Percentiles rank a stretch among this genome's conserved stretches.
phyloP scores from a whole-genome alignment of 2,888 invertebrate genomes.

The Bellardia bayeri region DNA sequence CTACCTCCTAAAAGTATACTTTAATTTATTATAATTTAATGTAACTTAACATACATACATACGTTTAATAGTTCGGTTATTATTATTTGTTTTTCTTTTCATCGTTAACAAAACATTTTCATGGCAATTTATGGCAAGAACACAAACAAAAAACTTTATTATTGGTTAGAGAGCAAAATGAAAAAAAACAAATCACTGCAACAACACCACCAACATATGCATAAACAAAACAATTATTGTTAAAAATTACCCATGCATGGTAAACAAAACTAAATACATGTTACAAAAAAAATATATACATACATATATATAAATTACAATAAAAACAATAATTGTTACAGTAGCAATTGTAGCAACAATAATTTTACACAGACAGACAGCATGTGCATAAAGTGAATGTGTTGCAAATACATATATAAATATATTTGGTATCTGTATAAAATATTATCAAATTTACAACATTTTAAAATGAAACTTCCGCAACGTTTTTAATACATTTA shows the following conservation, averaged over 20 bases:
- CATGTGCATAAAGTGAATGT: not conserved
- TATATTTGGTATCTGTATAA: conserved; percentile 26
- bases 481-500: conserved; percentile 26
- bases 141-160: conserved; percentile 36
- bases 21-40: conserved; percentile 33
- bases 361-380: conserved; percentile 5
- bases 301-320: conserved; percentile 13
- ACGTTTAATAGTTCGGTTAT: conserved; percentile 4
- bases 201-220: conserved; percentile 50
- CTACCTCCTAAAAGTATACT: conserved; percentile 27
- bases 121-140: conserved; percentile 40
- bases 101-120: conserved; percentile 27
- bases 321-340: conserved; percentile 36
- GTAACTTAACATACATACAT: not conserved
- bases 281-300: conserved; percentile 19
- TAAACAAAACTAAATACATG: conserved; percentile 52
- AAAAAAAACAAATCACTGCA: not conserved
- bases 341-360: conserved; percentile 26
- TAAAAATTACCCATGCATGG: conserved; percentile 64
- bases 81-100: conserved; percentile 8
- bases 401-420: not conserved
- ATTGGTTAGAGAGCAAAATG: conserved; percentile 12
- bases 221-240: conserved; percentile 71
- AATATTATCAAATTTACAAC: conserved; percentile 60
- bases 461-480: conserved; percentile 57